These are phyloP conservation scores for Yoshiicerus persimilis DNA, from an alignment of 1,140 invertebrate genomes.

Conservation along the genomic window DNA sequence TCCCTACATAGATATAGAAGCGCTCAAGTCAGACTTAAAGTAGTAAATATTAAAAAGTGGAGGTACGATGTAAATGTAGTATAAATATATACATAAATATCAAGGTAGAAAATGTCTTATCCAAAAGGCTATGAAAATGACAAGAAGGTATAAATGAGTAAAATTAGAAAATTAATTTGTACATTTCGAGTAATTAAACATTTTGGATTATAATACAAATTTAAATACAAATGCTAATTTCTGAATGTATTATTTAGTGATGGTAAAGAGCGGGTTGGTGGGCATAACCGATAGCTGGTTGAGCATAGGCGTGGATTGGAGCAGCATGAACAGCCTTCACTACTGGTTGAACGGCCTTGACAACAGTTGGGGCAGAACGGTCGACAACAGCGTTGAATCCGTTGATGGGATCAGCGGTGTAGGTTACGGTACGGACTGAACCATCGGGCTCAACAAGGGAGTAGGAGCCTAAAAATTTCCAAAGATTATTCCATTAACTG, in stretches of 20 bases:
- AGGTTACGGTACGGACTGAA: constrained; percentile 69
- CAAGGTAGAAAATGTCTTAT: not conserved
- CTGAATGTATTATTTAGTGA: not conserved
- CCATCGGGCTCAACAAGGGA: constrained; percentile 62
- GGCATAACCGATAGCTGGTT: not conserved
- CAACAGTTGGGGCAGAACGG: constrained; percentile 55
- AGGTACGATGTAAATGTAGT: not conserved
- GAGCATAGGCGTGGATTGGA: not conserved
- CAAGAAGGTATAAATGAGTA: not conserved
- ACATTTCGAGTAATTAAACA: constrained; percentile 1
- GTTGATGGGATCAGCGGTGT: constrained; percentile 70
- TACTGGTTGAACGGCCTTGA: not conserved
- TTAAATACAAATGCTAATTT: not conserved
- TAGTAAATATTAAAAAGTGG: not conserved
- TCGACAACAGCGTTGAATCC: constrained; percentile 68
- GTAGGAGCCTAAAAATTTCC: constrained; percentile 40
- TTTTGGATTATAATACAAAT: constrained; percentile 3
- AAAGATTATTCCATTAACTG: no score
- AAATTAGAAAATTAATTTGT: not conserved
- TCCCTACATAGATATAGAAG: not conserved
- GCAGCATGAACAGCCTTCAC: not conserved
- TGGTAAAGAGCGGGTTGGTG: not conserved
- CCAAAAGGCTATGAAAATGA: not conserved
- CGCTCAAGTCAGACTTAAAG: not conserved
- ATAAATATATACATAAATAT: not conserved